Base-by-base conservation (phyloP, 2,888 invertebrate species). In the Polylopha cassiicola region DNA sequence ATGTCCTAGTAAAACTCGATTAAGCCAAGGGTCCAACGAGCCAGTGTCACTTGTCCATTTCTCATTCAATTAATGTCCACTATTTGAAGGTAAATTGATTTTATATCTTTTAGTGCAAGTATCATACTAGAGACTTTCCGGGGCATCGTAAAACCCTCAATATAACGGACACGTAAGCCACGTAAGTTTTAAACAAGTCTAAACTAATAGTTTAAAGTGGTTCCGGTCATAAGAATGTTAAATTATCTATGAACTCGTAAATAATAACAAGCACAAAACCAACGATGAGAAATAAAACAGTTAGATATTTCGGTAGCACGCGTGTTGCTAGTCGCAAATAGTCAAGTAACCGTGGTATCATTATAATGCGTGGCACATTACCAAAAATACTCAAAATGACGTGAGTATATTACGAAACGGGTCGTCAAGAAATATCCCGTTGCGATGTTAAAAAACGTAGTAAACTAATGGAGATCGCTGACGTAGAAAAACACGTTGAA, bases 221-320 rank as follows among this genome's bases (percentile, higher is more conserved):
- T 41, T 41, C 23, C 36, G 36, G 30, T 18, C 13, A 36, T 36
- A 36, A 36, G 24, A 26, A 30, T 30, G 60, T 62, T 61, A 61
- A 65, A 73, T 70, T 68, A 72, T 54, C 51, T 52, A 50, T 50
- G 53, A 63, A 60, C 55, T 68, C 60, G 57, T 57, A 60, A 59
- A 60, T n/a, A 65, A 70, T 65, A 73, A 67, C 55, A 59, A 68
- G 54, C 53, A 55, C 59, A 57, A 66, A 76, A 56, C 49, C 73
- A 76, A 61, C 78, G 65, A 68, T 48, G 50, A 51, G 55, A 44
- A 58, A 45, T 58, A 43, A 37, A 72, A 81, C 81, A 73, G 82
- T 82, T 81, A 76, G 48, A 57, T 71, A 66, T 62, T 61, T 63
- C 61, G 62, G 65, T 56, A 58, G 61, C 63, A 61, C 55, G 51